phyloP scores from a whole-genome alignment of 2,113 vertebrate species.

The Rhinolophus sinicus region DNA sequence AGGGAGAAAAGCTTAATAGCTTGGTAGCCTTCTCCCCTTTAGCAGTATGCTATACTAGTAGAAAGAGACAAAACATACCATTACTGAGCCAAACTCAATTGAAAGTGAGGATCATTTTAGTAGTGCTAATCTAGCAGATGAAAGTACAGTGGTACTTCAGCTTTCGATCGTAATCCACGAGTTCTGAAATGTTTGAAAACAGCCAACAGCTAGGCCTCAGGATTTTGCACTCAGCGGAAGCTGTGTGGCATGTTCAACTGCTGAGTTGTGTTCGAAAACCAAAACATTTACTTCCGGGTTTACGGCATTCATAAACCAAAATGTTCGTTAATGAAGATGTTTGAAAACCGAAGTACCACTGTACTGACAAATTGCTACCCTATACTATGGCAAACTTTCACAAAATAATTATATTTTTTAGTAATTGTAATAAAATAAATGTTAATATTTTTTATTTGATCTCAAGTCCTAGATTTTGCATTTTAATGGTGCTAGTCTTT shows the following conservation, averaged over 20 bases:
- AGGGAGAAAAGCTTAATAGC: neutral
- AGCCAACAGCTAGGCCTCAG: too few relatives aligned
- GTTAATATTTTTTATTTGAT: neutral
- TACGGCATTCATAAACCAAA: too few relatives aligned
- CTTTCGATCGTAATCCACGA: too few relatives aligned
- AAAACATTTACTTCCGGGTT: too few relatives aligned
- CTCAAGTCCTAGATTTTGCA: neutral
- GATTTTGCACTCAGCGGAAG: too few relatives aligned
- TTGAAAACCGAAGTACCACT: too few relatives aligned
- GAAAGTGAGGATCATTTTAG: neutral
- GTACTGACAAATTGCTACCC: neutral
- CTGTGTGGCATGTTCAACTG: too few relatives aligned
- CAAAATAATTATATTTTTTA: neutral
- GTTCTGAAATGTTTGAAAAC: too few relatives aligned
- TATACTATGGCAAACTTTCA: neutral
- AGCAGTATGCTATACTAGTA: neutral
- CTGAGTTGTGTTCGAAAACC: too few relatives aligned
- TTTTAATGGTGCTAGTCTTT: slow-evolving; percentile 11
- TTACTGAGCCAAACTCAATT: neutral
- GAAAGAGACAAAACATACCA: neutral
- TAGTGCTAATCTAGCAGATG: neutral
- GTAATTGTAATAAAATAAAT: neutral
- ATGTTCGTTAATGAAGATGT: too few relatives aligned
- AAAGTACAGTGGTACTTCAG: neutral
- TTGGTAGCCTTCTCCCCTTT: neutral